These are phyloP conservation scores for Alethe castanea DNA, from an alignment of 2,113 vertebrate species.

Conservation along the genomic window DNA sequence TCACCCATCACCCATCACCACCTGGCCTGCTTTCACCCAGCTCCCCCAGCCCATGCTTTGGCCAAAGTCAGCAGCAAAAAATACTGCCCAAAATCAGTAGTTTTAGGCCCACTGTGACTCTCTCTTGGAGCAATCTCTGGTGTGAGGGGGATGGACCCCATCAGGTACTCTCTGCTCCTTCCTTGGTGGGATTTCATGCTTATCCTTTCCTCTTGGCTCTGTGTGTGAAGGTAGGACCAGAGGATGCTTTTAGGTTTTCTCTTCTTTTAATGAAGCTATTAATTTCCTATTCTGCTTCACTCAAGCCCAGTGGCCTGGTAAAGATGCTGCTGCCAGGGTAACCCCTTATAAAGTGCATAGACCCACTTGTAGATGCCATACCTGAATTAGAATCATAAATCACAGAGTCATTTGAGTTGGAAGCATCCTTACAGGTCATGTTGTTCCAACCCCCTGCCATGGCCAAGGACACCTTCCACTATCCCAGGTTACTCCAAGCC, in stretches of 20 bases:
- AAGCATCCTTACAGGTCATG: not conserved
- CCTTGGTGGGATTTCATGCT: not conserved
- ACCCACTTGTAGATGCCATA: not conserved
- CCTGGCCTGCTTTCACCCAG: not conserved
- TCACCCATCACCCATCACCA: not conserved
- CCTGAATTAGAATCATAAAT: not conserved
- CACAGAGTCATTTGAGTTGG: not conserved
- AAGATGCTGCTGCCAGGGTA: not conserved
- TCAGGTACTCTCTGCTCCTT: not conserved
- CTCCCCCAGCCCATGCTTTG: not conserved
- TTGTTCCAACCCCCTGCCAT: not conserved
- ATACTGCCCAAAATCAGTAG: not conserved
- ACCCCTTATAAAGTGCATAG: not conserved
- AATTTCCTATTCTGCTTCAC: not conserved
- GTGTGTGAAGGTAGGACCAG: fast-evolving
- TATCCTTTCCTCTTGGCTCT: not conserved
- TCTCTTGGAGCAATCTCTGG: not conserved
- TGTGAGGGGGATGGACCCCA: fast-evolving
- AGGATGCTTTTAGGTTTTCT: not conserved
- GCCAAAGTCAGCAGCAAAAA: not conserved
- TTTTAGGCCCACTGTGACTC: not conserved
- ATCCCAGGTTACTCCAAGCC: not conserved
- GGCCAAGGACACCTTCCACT: fast-evolving
- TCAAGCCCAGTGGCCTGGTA: not conserved
- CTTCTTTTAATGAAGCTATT: not conserved